phyloP scores from a whole-genome alignment of 2,888 invertebrate genomes.

The Piscicola geometra region DNA sequence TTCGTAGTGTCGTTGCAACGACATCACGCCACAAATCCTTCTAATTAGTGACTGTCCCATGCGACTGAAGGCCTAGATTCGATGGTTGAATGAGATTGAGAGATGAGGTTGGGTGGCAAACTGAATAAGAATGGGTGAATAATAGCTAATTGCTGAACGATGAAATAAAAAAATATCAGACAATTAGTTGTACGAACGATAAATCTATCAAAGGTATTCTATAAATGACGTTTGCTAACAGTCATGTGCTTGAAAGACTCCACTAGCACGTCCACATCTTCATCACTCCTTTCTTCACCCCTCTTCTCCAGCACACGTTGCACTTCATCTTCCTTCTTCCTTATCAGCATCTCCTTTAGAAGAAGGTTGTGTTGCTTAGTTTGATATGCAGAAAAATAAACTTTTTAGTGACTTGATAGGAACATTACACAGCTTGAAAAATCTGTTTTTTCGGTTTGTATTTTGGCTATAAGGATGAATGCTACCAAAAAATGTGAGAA shows the following conservation, averaged over 20 bases:
- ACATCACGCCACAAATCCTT: slow-evolving; percentile 18
- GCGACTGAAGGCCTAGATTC: slow-evolving; percentile 21
- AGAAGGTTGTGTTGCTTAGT: too few species aligned
- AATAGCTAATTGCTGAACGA: too few species aligned
- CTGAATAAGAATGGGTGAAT: too few species aligned
- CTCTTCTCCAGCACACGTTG: slow-evolving; percentile 13
- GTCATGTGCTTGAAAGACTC: slow-evolving; percentile 29
- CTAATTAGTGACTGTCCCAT: slow-evolving; percentile 22
- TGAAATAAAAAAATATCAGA: too few species aligned
- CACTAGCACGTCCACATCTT: slow-evolving; percentile 14
- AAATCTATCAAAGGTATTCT: too few species aligned
- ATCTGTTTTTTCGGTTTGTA: too few species aligned
- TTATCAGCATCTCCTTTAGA: too few species aligned
- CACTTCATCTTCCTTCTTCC: slow-evolving; percentile 18
- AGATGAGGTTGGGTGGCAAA: too few species aligned
- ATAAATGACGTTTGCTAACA: background rate
- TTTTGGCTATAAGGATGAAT: background rate
- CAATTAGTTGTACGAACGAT: too few species aligned
- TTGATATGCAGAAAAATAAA: too few species aligned
- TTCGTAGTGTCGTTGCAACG: background rate
- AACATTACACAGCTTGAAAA: too few species aligned
- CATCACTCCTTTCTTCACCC: background rate
- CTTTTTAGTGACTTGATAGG: too few species aligned
- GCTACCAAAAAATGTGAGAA: background rate
- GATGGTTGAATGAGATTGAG: background rate